These are phyloP conservation scores for Hassar affinis DNA, from an alignment of 2,113 vertebrate species.

Conservation along the genomic window DNA sequence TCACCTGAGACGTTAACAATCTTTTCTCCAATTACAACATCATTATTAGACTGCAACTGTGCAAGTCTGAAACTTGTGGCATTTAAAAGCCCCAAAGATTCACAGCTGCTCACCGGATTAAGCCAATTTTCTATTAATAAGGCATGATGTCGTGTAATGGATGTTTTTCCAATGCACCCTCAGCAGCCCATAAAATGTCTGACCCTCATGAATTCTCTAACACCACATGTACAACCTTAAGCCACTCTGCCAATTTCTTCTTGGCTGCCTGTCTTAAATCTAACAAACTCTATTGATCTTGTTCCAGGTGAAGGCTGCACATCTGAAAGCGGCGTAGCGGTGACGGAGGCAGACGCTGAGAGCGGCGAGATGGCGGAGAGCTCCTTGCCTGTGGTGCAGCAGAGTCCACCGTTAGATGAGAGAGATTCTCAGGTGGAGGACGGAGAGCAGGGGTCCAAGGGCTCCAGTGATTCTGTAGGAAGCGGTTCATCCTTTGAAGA, in stretches of 20 bases:
- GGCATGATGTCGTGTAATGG: constrained; percentile 8
- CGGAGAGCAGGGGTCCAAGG: constrained; percentile 70
- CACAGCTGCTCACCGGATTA: constrained; percentile 1
- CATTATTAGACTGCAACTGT: constrained; percentile 31
- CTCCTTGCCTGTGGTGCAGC: constrained; percentile 72
- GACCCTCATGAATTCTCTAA: constrained; percentile 12
- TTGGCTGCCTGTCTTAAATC: constrained; percentile 12
- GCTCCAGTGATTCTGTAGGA: constrained; percentile 84
- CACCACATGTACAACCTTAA: constrained; percentile 1
- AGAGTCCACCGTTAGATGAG: constrained; percentile 70
- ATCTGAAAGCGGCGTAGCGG: constrained; percentile 78
- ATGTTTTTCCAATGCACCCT: constrained; percentile 3
- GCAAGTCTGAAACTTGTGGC: constrained; percentile 27
- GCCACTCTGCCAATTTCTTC: constrained; percentile 2
- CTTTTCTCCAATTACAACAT: constrained; percentile 43
- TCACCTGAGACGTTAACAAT: constrained; percentile 48
- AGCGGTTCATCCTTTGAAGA: constrained; percentile 96
- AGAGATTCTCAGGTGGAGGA: constrained; percentile 59
- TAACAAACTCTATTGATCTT: constrained; percentile 26
- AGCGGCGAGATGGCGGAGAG: constrained; percentile 80
- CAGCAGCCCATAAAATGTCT: constrained; percentile 12
- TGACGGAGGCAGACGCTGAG: constrained; percentile 78
- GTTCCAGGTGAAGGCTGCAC: constrained; percentile 70
- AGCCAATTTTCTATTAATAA: background rate
- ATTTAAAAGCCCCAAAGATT: constrained; percentile 34